phyloP scores from a whole-genome alignment of 2,888 invertebrate species.

The Drosophila helvetica region DNA sequence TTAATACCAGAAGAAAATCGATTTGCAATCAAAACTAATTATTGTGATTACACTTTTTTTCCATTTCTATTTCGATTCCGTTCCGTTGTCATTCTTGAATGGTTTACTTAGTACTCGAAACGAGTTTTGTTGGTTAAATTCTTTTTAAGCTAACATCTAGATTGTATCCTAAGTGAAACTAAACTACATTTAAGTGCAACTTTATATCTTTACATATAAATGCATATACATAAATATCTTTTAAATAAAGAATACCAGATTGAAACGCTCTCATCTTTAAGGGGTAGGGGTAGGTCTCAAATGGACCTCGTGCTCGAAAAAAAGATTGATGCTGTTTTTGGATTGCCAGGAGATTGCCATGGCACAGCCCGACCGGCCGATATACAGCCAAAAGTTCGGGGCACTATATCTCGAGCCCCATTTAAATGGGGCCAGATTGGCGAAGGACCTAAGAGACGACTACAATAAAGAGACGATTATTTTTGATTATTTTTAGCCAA shows the following conservation, averaged over 20 bases:
- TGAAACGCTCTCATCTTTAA: neutral
- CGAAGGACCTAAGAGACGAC: neutral
- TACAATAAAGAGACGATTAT: neutral
- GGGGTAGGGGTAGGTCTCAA: neutral
- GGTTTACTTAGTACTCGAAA: conserved; percentile 62
- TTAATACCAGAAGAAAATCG: neutral
- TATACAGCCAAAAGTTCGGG: too few species aligned
- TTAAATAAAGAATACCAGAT: conserved; percentile 37
- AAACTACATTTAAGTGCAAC: conserved; percentile 48
- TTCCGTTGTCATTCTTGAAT: conserved; percentile 48
- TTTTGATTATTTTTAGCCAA: conserved; percentile 62
- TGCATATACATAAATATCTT: conserved; percentile 30
- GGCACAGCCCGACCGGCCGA: too few species aligned
- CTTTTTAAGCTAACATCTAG: conserved; percentile 65
- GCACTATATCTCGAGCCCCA: too few species aligned
- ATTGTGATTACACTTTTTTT: conserved; percentile 62
- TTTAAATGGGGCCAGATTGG: neutral
- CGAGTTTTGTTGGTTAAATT: conserved; percentile 72
- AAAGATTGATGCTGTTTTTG: neutral
- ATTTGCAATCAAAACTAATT: conserved; percentile 48
- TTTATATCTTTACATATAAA: conserved; percentile 51
- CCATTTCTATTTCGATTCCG: conserved; percentile 21
- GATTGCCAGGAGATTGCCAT: neutral
- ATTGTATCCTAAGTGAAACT: conserved; percentile 59
- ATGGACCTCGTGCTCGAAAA: too few species aligned